Percentiles rank a stretch among this genome's conserved stretches.
These are phyloP conservation scores for Ibycter americanus DNA, from an alignment of 2,797 vertebrate species.

Conservation along the genomic window DNA sequence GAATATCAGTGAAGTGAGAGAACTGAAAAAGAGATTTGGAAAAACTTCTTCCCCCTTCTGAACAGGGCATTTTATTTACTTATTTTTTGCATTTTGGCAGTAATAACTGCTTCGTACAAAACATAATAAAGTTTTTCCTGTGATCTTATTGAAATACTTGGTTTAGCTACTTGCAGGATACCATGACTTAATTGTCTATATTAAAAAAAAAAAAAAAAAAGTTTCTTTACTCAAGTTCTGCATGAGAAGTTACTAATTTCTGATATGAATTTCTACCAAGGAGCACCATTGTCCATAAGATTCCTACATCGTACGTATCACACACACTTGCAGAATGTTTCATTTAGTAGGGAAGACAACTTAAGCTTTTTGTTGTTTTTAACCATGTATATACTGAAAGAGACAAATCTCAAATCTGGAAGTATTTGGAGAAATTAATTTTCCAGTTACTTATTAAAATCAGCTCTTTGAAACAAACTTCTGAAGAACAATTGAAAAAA, in stretches of 20 bases:
- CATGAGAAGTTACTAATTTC: background rate
- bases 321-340: background rate
- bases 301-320: background rate
- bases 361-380: background rate
- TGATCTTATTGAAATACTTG: background rate
- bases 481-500: background rate
- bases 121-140: background rate
- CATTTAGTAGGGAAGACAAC: background rate
- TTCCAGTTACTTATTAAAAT: background rate
- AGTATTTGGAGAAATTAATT: background rate
- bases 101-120: background rate
- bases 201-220: background rate
- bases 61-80: background rate
- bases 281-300: background rate
- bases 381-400: accelerated
- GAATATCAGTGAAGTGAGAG: background rate
- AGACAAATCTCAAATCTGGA: background rate
- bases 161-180: background rate
- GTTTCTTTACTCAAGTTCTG: background rate
- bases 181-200: background rate
- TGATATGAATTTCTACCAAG: background rate
- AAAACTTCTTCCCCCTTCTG: background rate
- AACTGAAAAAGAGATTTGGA: background rate
- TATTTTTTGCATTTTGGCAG: background rate
- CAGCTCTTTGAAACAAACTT: background rate